Evolutionary conservation across 2,797 vertebrate species (phyloP), one percentile per base, ranked within the genome.

Genomic region (Labeo calbasu): DNA sequence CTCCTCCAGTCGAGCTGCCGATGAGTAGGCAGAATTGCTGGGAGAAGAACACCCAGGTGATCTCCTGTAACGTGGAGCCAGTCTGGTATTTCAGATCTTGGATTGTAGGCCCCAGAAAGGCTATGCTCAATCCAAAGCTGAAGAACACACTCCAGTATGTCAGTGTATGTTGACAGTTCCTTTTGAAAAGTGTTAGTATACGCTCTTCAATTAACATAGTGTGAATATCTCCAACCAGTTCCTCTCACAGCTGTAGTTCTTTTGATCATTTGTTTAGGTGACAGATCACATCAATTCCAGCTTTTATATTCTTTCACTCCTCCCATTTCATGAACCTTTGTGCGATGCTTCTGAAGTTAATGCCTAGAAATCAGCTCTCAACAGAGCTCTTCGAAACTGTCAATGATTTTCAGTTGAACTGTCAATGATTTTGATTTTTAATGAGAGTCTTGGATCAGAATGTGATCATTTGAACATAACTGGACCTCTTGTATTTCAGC

Each of bases 131-230:
- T 92, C 98, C 98, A 91, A 98, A 98, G 92, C 97, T 99, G 92
- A 99, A 98, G 94, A 99, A 99, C 82, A 98, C 97, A 89, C 97
- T 98, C 98, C 98, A 99, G 89, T 98, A 99, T 88, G 98, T 99
- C 84, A 99, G 91, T 6, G 98, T 99, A 92, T 98, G 96, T 91
- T 98, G 96, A 86, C 96, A 95, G 92, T 99, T 96, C 88, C 94
- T 94, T 91, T 95, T 96, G 88, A 99, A 97, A 88, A 97, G 93
- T 6, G 91, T 94, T 63, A 96, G 80, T 85, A 97, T 95, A 86
- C 95, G 94, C 84, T 96, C 95, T 86, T 97, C 96, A 92, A 97
- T 91, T 93, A 97, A 95, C 97, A 97, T 92, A 72, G 93, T 84
- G 90, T 92, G 36, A 77, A 32, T 43, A 68, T 83, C 59, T 63